Evolutionary conservation across 2,797 vertebrate species (phyloP).

Genomic region (Lacerta viridis): DNA sequence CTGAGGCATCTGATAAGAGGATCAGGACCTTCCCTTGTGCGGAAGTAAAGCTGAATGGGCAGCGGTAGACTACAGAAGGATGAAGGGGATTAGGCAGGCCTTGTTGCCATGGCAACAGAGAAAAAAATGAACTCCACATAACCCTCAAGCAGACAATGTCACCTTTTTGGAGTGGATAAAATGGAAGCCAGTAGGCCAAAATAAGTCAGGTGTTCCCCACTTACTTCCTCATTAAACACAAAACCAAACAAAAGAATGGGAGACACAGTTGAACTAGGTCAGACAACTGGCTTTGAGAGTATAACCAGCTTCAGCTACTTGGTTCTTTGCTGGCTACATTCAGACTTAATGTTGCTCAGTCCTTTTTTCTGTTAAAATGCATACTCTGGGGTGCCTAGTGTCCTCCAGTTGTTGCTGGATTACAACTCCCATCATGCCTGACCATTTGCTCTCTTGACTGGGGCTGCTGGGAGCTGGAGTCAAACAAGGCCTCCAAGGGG

Average conservation of each 20-base stretch:
- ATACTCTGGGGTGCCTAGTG: not conserved
- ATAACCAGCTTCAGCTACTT: not conserved
- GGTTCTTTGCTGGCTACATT: not conserved
- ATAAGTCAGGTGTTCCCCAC: too few species aligned
- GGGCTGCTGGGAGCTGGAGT: not conserved
- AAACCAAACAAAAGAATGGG: constrained; percentile 3
- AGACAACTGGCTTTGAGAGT: not conserved
- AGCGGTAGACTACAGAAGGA: not conserved
- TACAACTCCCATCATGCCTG: not conserved
- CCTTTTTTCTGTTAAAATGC: not conserved
- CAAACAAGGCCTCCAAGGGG: too few species aligned
- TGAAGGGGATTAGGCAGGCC: not conserved
- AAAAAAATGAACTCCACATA: not conserved
- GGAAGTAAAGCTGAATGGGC: not conserved
- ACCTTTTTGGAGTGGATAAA: not conserved
- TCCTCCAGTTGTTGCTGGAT: not conserved
- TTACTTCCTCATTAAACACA: not conserved
- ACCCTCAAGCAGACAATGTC: not conserved
- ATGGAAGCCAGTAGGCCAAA: not conserved
- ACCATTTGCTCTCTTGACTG: not conserved
- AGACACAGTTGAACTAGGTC: not conserved
- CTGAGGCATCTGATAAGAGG: too few species aligned
- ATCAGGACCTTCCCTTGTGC: not conserved
- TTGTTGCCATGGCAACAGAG: not conserved
- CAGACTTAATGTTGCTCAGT: not conserved